These are phyloP conservation scores for Volucella bombylans DNA, from an alignment of 2,888 invertebrate species.

Conservation along the genomic window DNA sequence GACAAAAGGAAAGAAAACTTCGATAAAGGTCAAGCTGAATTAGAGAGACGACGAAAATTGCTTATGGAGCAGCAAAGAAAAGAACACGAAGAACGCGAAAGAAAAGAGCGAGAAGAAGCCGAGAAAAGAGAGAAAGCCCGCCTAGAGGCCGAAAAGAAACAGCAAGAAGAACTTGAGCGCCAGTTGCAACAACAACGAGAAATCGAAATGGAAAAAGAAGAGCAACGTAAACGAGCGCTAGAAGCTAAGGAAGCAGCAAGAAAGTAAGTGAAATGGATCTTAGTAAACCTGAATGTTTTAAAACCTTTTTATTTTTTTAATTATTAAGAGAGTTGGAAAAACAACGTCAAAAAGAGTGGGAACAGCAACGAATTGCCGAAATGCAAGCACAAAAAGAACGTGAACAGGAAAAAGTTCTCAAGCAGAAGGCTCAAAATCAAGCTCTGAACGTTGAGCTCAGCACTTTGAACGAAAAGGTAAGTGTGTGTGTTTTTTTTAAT, in stretches of 20 bases:
- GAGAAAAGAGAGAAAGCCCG: conserved; percentile 92
- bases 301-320: conserved; percentile 6
- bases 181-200: conserved; percentile 91
- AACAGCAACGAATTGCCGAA: conserved; percentile 93
- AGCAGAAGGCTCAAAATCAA: conserved; percentile 93
- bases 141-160: conserved; percentile 88
- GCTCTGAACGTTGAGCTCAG: conserved; percentile 91
- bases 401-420: conserved; percentile 92
- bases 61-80: conserved; percentile 94
- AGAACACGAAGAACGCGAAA: conserved; percentile 95
- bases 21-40: conserved; percentile 98
- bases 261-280: conserved; percentile 78
- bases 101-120: conserved; percentile 95
- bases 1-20: conserved; percentile 98
- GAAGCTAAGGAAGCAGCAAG: conserved; percentile 92
- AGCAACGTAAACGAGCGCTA: conserved; percentile 89
- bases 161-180: conserved; percentile 93
- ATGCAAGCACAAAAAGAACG: conserved; percentile 92
- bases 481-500: not conserved
- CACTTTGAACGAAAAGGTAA: conserved; percentile 83
- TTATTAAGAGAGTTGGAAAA: conserved; percentile 92
- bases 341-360: conserved; percentile 97
- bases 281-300: not conserved
- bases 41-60: conserved; percentile 94
- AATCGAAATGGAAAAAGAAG: conserved; percentile 88